Evolutionary conservation across 1,140 invertebrate genomes (phyloP).

Genomic region (Geopemphigus sp.): DNA sequence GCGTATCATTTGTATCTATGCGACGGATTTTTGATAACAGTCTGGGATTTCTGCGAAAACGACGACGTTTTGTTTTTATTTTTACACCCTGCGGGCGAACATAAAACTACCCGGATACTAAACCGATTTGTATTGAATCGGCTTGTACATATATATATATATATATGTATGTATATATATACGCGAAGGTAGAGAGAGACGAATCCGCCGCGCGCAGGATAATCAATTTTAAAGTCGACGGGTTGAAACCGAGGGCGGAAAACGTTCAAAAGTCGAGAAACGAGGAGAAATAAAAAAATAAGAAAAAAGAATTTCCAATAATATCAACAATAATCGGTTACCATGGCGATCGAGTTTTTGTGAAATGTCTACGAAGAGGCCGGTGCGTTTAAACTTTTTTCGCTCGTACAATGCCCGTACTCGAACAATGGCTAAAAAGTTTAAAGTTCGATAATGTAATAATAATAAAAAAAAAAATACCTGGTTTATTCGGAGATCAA

Average conservation of each 20-base stretch:
- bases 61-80: background rate
- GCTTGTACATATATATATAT: background rate
- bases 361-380: constrained; percentile 29
- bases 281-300: background rate
- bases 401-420: constrained; percentile 9
- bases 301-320: constrained; percentile 49
- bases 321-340: constrained; percentile 50
- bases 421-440: constrained; percentile 49
- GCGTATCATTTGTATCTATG: too few species aligned
- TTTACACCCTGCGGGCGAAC: background rate
- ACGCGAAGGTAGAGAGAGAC: constrained; percentile 16
- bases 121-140: constrained; percentile 43
- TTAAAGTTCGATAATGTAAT: constrained; percentile 49
- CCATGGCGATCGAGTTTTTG: constrained; percentile 45
- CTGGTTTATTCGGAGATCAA: constrained; percentile 33
- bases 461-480: constrained; percentile 22
- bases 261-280: constrained; percentile 32
- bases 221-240: constrained; percentile 48
- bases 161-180: background rate
- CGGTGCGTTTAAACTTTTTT: constrained; percentile 40
- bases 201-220: constrained; percentile 10
- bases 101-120: constrained; percentile 11
- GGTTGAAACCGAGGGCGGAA: background rate
- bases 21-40: background rate
- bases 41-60: background rate